These are phyloP conservation scores for Seriola quinqueradiata DNA, from an alignment of 2,113 vertebrate genomes.

Conservation along the genomic window DNA sequence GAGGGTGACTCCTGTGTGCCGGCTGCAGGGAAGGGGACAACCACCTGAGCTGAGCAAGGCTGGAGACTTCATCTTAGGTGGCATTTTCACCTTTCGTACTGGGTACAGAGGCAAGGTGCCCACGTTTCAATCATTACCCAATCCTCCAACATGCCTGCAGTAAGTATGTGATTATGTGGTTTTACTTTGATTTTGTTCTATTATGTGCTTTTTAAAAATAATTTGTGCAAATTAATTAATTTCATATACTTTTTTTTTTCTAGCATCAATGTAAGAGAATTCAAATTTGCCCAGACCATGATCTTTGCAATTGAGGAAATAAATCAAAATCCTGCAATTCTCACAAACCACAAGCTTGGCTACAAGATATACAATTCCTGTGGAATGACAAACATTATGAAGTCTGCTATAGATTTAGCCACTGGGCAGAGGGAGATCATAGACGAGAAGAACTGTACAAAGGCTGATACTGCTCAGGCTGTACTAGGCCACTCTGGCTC, in stretches of 20 bases:
- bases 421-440: slow-evolving; percentile 54
- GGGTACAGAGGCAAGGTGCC: slow-evolving; percentile 25
- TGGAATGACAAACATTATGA: slow-evolving; percentile 67
- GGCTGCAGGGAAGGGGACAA: slow-evolving; percentile 33
- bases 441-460: slow-evolving; percentile 63
- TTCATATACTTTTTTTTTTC: not conserved
- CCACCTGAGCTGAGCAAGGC: slow-evolving; percentile 65
- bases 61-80: slow-evolving; percentile 76
- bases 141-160: slow-evolving; percentile 32
- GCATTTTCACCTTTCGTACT: slow-evolving; percentile 79
- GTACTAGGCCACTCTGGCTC: slow-evolving; percentile 74
- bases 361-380: slow-evolving; percentile 77
- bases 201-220: not conserved
- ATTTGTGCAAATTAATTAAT: not conserved
- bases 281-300: slow-evolving; percentile 76
- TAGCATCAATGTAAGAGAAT: slow-evolving; percentile 74
- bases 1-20: slow-evolving; percentile 56
- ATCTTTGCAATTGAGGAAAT: slow-evolving; percentile 77
- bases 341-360: slow-evolving; percentile 68
- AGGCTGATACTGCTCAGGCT: slow-evolving; percentile 49
- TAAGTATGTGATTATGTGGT: slow-evolving; percentile 38
- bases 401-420: slow-evolving; percentile 64
- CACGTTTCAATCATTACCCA: slow-evolving; percentile 33
- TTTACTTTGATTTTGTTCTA: not conserved
- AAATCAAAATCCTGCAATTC: slow-evolving; percentile 66